phyloP scores from a whole-genome alignment of 2,797 vertebrate species.

The Centroberyx gerrardi region DNA sequence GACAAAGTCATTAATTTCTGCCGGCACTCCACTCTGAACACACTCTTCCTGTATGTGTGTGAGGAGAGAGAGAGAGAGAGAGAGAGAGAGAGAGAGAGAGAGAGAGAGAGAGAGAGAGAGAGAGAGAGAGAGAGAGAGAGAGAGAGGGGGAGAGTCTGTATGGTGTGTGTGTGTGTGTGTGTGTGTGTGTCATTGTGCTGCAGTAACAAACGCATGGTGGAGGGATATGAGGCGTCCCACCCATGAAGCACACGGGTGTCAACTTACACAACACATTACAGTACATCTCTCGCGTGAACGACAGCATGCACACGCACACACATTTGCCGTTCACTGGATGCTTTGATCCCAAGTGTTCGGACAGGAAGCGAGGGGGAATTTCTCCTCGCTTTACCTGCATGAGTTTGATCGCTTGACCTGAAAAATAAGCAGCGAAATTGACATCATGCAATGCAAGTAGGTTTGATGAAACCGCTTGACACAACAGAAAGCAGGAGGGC shows the following conservation, averaged over 20 bases:
- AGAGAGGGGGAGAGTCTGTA: slow-evolving; percentile 15
- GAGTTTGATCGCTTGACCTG: background rate
- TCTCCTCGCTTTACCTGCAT: slow-evolving; percentile 10
- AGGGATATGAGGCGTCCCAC: slow-evolving; percentile 54
- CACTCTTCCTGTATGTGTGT: slow-evolving; percentile 33
- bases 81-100: too few species aligned
- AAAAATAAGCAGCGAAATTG: too few species aligned
- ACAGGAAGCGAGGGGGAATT: slow-evolving; percentile 26
- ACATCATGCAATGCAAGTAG: background rate
- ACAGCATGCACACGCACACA: slow-evolving; percentile 20
- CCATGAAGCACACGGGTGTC: slow-evolving; percentile 61
- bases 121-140: too few species aligned
- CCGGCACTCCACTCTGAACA: slow-evolving; percentile 63
- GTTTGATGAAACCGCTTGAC: background rate
- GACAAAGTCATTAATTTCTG: slow-evolving; percentile 85
- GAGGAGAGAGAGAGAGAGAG: too few species aligned
- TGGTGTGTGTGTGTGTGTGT: slow-evolving; percentile 38
- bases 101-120: too few species aligned
- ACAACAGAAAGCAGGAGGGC: background rate
- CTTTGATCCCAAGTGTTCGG: slow-evolving; percentile 55
- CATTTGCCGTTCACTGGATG: slow-evolving; percentile 21
- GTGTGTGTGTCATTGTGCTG: slow-evolving; percentile 44
- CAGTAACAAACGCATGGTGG: slow-evolving; percentile 45
- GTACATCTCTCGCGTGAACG: slow-evolving; percentile 45
- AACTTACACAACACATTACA: slow-evolving; percentile 67